Base-by-base conservation (phyloP, 2,888 invertebrate species). In the Drosophila parthenogenetica region DNA sequence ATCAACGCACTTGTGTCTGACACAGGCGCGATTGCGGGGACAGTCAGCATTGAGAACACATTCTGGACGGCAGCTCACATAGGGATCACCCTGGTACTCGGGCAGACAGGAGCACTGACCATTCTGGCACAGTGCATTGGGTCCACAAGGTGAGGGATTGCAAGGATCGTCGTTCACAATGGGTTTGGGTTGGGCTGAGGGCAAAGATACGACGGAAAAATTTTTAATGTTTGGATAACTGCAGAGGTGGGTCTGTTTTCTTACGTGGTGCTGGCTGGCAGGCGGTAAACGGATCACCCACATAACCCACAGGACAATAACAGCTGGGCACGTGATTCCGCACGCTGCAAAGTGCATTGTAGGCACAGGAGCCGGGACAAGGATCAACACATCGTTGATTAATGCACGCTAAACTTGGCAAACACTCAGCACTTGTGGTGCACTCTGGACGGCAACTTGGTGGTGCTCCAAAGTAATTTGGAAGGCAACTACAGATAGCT, bases 21-120 rank as follows among this genome's bases (percentile, higher is more conserved):
- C 93, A 87, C 96, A 97, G 61, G 96, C 95, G 87, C 94, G 94
- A 88, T 95, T 93, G 85, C 93, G 93, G 14, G 94, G 93, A 91
- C 97, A 97, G 86, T 97, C 96, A 8, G 93, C 92, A 89, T 95
- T 96, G 1, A 96, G 92, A 2, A 96, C 94, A 91, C 97, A 97
- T 91, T 97, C 96, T 1, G 97, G 97, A 72, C 96, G 94, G 89
- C 97, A 97, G 48, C 95, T 95, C 87, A 95, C 94, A 72, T 94
- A 94, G 46, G 96, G 96, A 92, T 96, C 95, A 39, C 96, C 96
- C 62, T 94, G 93, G 87, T 95, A 96, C 83, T 95, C 95, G 17
- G 93, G 92, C 45, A 95, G 81, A 88, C 97, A 97, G 11, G 94
- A 93, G 87, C 96, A 97, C 63, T 94, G 90, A 19, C 95, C 95